Conservation (phyloP, 1,140 invertebrate genomes). For the Drosophila punjabiensis region DNA sequence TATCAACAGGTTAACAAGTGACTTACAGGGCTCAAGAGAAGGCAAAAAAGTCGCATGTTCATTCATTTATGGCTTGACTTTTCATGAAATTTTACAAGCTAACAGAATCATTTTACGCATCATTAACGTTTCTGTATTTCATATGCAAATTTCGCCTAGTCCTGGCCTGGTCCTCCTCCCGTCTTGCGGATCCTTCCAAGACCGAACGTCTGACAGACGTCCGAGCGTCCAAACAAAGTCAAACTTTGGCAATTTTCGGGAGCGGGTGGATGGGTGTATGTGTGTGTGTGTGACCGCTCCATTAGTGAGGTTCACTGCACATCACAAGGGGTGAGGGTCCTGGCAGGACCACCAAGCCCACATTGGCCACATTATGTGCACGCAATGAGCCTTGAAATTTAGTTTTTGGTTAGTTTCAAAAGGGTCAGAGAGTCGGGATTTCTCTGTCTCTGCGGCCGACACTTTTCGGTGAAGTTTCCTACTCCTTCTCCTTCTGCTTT, state of each 20-base stretch:
- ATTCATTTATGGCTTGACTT: slow-evolving; percentile 74
- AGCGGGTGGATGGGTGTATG: slow-evolving; percentile 1
- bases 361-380: slow-evolving; percentile 82
- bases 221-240: slow-evolving; percentile 70
- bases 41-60: slow-evolving; percentile 46
- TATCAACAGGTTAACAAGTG: slow-evolving; percentile 83
- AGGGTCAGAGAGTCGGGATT: slow-evolving; percentile 41
- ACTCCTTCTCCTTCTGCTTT: background rate
- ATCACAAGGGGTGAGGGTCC: slow-evolving; percentile 27
- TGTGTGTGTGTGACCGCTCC: slow-evolving; percentile 68
- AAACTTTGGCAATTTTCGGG: slow-evolving; percentile 55
- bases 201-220: slow-evolving; percentile 63
- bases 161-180: slow-evolving; percentile 1
- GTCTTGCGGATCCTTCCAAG: slow-evolving; percentile 16
- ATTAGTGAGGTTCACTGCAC: slow-evolving; percentile 81
- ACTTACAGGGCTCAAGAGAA: slow-evolving; percentile 29
- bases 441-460: slow-evolving; percentile 51
- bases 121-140: slow-evolving; percentile 84
- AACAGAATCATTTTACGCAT: slow-evolving; percentile 83
- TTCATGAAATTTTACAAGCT: slow-evolving; percentile 79
- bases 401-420: slow-evolving; percentile 79
- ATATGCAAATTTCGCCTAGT: slow-evolving; percentile 70
- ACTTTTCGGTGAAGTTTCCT: slow-evolving; percentile 47
- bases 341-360: slow-evolving; percentile 43
- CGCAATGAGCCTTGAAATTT: slow-evolving; percentile 84